Conservation (phyloP, 2,113 vertebrate species). For the Hippopotamus amphibius region DNA sequence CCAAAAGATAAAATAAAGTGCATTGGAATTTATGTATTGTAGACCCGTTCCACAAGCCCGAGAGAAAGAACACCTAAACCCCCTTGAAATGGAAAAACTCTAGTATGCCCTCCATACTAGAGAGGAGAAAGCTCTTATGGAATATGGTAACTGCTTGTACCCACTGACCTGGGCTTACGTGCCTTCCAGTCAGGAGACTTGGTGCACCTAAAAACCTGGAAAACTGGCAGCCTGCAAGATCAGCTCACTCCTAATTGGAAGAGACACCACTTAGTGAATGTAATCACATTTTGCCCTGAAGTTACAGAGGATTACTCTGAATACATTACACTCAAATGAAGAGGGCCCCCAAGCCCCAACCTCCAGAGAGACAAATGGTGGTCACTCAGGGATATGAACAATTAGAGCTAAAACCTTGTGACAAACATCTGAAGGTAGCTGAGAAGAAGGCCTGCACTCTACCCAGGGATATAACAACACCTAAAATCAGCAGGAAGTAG, state of each 20-base stretch:
- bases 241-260: neutral
- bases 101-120: neutral
- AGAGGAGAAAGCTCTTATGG: neutral
- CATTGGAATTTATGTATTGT: neutral
- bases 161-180: neutral
- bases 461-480: neutral
- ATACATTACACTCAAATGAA: neutral
- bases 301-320: neutral
- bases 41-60: neutral
- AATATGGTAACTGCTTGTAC: neutral
- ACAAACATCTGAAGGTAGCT: neutral
- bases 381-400: neutral
- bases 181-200: neutral
- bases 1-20: neutral
- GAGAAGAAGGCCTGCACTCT: neutral
- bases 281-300: neutral
- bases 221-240: neutral
- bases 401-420: neutral
- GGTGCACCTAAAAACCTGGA: neutral
- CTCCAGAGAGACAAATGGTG: neutral
- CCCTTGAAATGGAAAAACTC: neutral
- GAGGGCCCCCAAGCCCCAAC: neutral
- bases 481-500: neutral
- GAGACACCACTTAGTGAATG: neutral
- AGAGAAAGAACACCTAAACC: neutral